Percentiles rank a stretch among this genome's conserved stretches.
Evolutionary conservation across 2,113 vertebrate genomes (phyloP).

Genomic region (Narcine bancroftii): DNA sequence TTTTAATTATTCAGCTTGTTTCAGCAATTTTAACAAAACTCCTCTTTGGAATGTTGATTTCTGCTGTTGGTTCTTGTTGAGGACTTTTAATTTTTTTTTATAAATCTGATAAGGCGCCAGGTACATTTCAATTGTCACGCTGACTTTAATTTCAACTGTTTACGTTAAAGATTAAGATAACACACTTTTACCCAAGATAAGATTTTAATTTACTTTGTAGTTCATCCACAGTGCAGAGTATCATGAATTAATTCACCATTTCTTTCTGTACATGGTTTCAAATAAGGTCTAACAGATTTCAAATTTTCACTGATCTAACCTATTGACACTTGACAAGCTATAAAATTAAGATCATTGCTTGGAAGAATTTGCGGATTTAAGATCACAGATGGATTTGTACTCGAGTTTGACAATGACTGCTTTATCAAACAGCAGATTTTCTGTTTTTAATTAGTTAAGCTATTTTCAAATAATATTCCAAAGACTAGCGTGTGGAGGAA

Average conservation of each 20-base stretch:
- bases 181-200: background rate
- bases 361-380: background rate
- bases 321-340: background rate
- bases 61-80: background rate
- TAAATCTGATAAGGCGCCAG: background rate
- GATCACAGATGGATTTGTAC: background rate
- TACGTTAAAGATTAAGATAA: slow-evolving; percentile 34
- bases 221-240: background rate
- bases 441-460: background rate
- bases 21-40: background rate
- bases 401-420: background rate
- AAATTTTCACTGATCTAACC: slow-evolving; percentile 3
- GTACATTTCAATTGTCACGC: background rate
- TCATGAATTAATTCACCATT: background rate
- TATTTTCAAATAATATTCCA: background rate
- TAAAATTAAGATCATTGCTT: background rate
- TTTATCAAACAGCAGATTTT: background rate
- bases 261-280: background rate
- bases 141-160: slow-evolving; percentile 14
- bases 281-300: background rate
- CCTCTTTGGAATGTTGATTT: background rate
- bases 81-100: background rate
- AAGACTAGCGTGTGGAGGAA: background rate
- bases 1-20: background rate
- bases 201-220: background rate